A percentile compares a stretch with the other conserved stretches of the same genome.
Conservation (phyloP, 1,140 invertebrate species). For the Piezodorus guildinii region DNA sequence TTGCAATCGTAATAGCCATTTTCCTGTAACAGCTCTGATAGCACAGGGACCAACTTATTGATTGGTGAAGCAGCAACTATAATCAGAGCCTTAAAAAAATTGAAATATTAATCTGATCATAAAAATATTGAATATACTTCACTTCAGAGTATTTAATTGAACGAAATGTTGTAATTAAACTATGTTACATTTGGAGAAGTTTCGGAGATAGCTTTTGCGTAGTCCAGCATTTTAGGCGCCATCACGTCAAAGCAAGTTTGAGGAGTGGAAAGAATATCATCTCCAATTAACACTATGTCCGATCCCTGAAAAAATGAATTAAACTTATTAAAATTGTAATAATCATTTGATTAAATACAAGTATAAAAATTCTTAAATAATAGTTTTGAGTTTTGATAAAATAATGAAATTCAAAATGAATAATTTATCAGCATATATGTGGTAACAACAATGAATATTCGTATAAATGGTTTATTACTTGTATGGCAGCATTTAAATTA, state of each 20-base stretch:
- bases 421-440: no score
- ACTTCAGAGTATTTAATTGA: neutral
- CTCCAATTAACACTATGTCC: slow-evolving; percentile 19
- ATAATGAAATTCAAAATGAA: neutral
- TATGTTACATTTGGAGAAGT: slow-evolving; percentile 13
- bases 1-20: slow-evolving; percentile 48
- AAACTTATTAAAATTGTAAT: no score
- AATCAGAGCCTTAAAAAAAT: slow-evolving; percentile 16
- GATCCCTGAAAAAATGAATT: slow-evolving; percentile 14
- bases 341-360: neutral
- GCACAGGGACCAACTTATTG: slow-evolving; percentile 17
- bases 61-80: slow-evolving; percentile 20
- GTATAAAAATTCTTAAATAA: no score
- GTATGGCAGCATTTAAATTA: slow-evolving; percentile 4
- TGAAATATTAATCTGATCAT: neutral
- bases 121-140: neutral
- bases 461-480: neutral
- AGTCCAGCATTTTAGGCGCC: slow-evolving; percentile 18
- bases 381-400: neutral
- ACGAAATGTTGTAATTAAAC: neutral
- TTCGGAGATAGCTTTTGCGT: slow-evolving; percentile 16
- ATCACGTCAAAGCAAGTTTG: neutral
- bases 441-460: neutral
- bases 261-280: slow-evolving; percentile 7
- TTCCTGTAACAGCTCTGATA: neutral